phyloP scores from a whole-genome alignment of 2,888 invertebrate genomes.

The Melolontha melolontha region DNA sequence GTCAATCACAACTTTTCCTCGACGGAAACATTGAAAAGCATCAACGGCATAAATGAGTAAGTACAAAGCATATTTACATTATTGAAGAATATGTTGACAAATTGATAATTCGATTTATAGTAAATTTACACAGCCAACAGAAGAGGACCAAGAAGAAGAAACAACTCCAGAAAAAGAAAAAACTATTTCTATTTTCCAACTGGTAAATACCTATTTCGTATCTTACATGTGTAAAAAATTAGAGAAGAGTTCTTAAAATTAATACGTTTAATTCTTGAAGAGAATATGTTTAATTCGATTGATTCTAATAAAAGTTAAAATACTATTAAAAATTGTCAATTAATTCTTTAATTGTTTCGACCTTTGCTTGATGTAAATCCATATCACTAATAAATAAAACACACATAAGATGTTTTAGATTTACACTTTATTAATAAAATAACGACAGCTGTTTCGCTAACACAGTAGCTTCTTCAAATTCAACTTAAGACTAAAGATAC shows the following conservation, averaged over 20 bases:
- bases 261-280: not conserved
- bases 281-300: too few species aligned
- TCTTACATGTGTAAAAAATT: not conserved
- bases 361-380: too few species aligned
- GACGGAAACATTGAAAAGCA: constrained; percentile 38
- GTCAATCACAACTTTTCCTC: constrained; percentile 42
- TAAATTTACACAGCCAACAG: constrained; percentile 21
- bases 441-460: too few species aligned
- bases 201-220: constrained; percentile 18
- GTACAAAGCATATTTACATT: constrained; percentile 7
- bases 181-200: constrained; percentile 32
- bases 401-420: too few species aligned
- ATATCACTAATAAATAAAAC: too few species aligned
- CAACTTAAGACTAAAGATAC: too few species aligned
- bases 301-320: too few species aligned
- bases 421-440: too few species aligned
- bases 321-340: too few species aligned
- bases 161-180: constrained; percentile 16
- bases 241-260: not conserved
- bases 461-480: too few species aligned
- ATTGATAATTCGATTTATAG: constrained; percentile 5
- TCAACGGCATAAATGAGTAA: constrained; percentile 39
- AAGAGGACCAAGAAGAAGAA: constrained; percentile 20
- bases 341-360: too few species aligned
- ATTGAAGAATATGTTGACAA: not conserved